Evolutionary conservation across 2,113 vertebrate species (phyloP).

Genomic region (Syngnathus scovelli): DNA sequence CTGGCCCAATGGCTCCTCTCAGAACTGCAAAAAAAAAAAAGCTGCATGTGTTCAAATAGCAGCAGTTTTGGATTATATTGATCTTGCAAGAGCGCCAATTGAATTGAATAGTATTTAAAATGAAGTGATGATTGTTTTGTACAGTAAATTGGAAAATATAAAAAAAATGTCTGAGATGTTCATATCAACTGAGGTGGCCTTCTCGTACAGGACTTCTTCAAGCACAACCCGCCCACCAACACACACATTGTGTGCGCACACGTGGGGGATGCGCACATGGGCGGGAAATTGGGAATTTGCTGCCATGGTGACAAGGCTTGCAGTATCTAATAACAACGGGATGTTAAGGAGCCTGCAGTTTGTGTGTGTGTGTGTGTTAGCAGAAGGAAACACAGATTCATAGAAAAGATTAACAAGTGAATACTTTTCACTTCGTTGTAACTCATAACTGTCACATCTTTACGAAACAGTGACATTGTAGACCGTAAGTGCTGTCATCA

Average conservation of each 20-base stretch:
- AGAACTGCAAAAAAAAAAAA: too few species aligned
- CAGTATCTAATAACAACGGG: slow-evolving; percentile 72
- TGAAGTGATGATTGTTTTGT: background rate
- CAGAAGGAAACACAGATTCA: slow-evolving; percentile 17
- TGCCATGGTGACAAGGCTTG: slow-evolving; percentile 73
- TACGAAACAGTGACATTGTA: background rate
- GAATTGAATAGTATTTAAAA: background rate
- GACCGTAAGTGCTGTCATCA: background rate
- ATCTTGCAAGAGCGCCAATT: background rate
- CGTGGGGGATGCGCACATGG: slow-evolving; percentile 16
- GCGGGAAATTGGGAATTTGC: slow-evolving; percentile 63
- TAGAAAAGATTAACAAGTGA: background rate
- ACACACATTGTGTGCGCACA: slow-evolving; percentile 2
- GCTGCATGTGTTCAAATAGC: too few species aligned
- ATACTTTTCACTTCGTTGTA: slow-evolving; percentile 7
- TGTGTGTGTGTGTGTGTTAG: background rate
- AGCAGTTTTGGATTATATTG: too few species aligned
- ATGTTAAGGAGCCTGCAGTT: slow-evolving; percentile 59
- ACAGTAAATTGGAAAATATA: background rate
- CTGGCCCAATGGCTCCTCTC: too few species aligned
- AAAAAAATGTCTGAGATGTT: too few species aligned
- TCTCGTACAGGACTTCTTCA: background rate
- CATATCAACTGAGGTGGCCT: background rate
- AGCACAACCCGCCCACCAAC: background rate
- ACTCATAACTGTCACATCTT: background rate